These are phyloP conservation scores for Sternarchorhynchus goeldii DNA, from an alignment of 2,797 vertebrate genomes.

Conservation along the genomic window DNA sequence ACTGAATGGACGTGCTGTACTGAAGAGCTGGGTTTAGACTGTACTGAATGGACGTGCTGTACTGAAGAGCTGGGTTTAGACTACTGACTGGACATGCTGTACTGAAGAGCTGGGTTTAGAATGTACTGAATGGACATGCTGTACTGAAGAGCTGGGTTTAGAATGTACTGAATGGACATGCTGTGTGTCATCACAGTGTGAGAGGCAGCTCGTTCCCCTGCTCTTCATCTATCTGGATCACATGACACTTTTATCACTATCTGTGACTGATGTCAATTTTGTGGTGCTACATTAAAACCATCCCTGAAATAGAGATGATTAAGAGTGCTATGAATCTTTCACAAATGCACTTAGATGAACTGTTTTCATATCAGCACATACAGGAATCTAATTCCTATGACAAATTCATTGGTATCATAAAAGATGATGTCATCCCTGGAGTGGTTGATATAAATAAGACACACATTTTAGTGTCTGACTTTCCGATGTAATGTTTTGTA, in stretches of 20 bases:
- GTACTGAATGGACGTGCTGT: not conserved
- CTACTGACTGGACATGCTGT: not conserved
- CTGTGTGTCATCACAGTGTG: not conserved
- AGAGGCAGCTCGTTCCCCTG: not conserved
- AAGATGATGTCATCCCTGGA: slow-evolving; percentile 4
- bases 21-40: too few relatives aligned
- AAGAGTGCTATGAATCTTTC: slow-evolving; percentile 1
- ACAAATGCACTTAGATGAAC: not conserved
- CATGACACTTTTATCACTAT: not conserved
- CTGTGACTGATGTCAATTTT: not conserved
- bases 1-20: too few relatives aligned
- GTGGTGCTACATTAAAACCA: not conserved
- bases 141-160: too few relatives aligned
- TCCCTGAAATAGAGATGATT: slow-evolving; percentile 15
- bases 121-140: not conserved
- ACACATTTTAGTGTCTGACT: not conserved
- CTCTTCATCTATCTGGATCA: not conserved
- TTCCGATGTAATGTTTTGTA: not conserved
- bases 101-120: too few relatives aligned
- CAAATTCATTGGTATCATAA: not conserved
- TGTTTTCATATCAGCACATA: not conserved
- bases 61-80: not conserved
- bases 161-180: not conserved
- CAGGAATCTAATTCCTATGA: not conserved
- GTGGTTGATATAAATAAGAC: too few relatives aligned